Evolutionary conservation across 2,797 vertebrate genomes (phyloP).

Genomic region (Parambassis ranga): DNA sequence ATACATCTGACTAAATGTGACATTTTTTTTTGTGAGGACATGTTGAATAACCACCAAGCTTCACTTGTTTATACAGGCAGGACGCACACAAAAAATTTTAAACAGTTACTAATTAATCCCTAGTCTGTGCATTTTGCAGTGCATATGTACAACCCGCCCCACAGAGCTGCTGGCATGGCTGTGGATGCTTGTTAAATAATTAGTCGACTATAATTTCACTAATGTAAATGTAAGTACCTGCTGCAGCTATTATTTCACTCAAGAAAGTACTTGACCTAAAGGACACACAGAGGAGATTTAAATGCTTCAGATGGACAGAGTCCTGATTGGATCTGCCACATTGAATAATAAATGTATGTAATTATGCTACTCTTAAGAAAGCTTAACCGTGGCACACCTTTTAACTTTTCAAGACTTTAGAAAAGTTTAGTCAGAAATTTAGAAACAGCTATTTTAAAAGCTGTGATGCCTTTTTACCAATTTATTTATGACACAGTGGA

Average conservation of each 20-base stretch:
- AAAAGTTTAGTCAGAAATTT: not conserved
- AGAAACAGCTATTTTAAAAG: not conserved
- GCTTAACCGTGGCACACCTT: too few species aligned
- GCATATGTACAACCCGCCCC: too few species aligned
- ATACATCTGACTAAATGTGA: too few species aligned
- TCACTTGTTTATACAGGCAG: too few species aligned
- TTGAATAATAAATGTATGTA: not conserved
- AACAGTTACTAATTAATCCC: too few species aligned
- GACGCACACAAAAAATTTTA: too few species aligned
- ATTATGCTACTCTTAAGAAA: not conserved
- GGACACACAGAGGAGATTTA: not conserved
- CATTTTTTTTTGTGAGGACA: too few species aligned
- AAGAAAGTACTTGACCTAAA: not conserved
- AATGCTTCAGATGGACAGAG: not conserved
- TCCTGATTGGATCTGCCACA: not conserved
- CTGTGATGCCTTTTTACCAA: slow-evolving; percentile 22
- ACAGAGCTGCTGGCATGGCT: not conserved
- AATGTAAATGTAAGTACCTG: not conserved
- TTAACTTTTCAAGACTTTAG: slow-evolving; percentile 20
- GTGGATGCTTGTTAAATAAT: not conserved
- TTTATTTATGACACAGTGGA: slow-evolving; percentile 42
- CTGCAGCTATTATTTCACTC: slow-evolving; percentile 1
- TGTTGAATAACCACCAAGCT: too few species aligned
- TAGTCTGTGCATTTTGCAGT: too few species aligned
- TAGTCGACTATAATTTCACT: not conserved